Conservation (phyloP, 2,113 vertebrate species). For the Arothron firmamentum region DNA sequence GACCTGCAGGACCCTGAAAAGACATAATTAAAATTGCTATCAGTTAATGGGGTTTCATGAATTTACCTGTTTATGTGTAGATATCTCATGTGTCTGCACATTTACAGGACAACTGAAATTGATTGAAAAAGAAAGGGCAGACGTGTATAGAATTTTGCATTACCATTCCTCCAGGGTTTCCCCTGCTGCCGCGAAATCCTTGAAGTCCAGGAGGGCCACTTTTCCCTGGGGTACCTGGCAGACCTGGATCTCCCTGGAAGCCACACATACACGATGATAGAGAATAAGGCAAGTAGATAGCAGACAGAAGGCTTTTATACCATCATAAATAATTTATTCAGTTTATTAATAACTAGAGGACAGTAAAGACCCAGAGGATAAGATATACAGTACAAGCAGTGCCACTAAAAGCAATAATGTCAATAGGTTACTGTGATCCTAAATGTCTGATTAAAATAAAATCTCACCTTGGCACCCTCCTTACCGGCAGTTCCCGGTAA, state of each 20-base stretch:
- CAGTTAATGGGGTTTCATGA: too few relatives aligned
- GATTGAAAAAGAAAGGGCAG: neutral
- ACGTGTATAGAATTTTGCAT: conserved; percentile 30
- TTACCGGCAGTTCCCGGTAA: conserved; percentile 85
- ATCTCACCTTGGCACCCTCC: conserved; percentile 86
- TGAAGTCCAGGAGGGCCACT: conserved; percentile 81
- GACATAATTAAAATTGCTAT: neutral
- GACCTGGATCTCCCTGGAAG: conserved; percentile 84
- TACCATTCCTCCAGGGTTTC: conserved; percentile 79
- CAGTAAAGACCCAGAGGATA: conserved; percentile 41
- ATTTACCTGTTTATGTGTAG: too few relatives aligned
- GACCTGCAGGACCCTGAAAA: conserved; percentile 79
- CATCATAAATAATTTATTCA: conserved; percentile 50
- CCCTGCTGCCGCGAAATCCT: conserved; percentile 83
- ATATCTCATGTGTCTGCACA: too few relatives aligned
- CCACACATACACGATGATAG: conserved; percentile 30
- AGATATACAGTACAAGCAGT: conserved; percentile 29
- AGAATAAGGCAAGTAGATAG: conserved; percentile 19
- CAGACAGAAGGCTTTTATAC: conserved; percentile 40
- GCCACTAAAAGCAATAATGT: conserved; percentile 34
- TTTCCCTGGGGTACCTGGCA: conserved; percentile 78
- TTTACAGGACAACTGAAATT: neutral
- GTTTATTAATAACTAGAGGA: conserved; percentile 51
- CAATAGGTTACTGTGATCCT: conserved; percentile 28
- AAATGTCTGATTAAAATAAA: conserved; percentile 21